These are phyloP conservation scores for Heterodera filipjevi DNA, from an alignment of 2,888 invertebrate genomes.

Conservation along the genomic window DNA sequence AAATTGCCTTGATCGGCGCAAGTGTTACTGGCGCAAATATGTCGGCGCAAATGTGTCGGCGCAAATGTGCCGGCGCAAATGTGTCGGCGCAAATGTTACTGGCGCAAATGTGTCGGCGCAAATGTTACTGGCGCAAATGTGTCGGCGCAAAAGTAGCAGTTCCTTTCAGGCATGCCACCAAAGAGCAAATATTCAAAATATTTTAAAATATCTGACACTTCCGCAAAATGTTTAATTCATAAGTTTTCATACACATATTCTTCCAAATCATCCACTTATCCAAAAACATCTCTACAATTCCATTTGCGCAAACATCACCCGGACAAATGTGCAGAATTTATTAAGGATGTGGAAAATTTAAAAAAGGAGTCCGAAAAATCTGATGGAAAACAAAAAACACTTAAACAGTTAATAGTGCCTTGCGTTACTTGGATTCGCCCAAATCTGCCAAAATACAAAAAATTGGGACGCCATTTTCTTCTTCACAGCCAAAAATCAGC, in stretches of 20 bases:
- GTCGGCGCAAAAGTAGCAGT: no score
- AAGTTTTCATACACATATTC: not conserved
- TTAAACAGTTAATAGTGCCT: not conserved
- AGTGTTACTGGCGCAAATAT: no score
- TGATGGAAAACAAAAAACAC: not conserved
- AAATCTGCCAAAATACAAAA: not conserved
- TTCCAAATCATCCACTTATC: not conserved
- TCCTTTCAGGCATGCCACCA: no score
- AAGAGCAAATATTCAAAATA: not conserved
- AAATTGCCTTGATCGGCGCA: no score
- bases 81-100: no score
- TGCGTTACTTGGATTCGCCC: not conserved
- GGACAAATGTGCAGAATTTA: not conserved
- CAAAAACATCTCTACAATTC: not conserved
- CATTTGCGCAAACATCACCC: not conserved
- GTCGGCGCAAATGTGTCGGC: no score
- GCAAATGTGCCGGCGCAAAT: no score
- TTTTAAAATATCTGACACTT: not conserved
- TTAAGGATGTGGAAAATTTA: not conserved
- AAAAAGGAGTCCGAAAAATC: not conserved
- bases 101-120: no score
- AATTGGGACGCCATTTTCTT: not conserved
- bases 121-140: no score
- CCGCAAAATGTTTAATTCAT: not conserved
- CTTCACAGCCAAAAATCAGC: not conserved